phyloP scores from a whole-genome alignment of 2,888 invertebrate genomes.

The Oscheius onirici region DNA sequence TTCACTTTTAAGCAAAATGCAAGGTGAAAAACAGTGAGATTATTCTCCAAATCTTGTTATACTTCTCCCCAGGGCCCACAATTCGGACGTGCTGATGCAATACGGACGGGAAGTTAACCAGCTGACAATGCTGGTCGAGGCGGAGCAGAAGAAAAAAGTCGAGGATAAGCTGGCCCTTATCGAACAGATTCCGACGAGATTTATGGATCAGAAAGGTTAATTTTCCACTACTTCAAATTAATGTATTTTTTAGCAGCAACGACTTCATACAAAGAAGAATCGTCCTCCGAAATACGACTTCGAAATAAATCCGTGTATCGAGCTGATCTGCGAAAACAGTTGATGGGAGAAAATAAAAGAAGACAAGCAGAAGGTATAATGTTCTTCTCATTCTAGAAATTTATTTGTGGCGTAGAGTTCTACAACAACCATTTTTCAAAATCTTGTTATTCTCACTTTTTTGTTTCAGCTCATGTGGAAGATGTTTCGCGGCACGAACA shows the following conservation, averaged over 20 bases:
- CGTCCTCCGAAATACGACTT: conserved; percentile 45
- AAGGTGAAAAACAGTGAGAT: conserved; percentile 23
- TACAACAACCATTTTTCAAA: too few species aligned
- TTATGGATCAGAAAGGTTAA: conserved; percentile 2
- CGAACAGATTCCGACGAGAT: conserved; percentile 27
- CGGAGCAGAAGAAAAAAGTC: conserved; percentile 28
- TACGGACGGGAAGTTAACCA: conserved; percentile 33
- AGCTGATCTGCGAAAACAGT: conserved; percentile 60
- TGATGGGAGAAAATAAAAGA: conserved; percentile 43
- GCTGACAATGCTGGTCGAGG: conserved; percentile 24
- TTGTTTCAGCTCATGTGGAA: conserved; percentile 76
- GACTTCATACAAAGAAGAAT: conserved; percentile 36
- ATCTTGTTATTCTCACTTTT: background rate
- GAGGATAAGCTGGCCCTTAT: conserved; percentile 27
- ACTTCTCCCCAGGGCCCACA: conserved; percentile 3
- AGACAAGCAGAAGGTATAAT: conserved; percentile 28
- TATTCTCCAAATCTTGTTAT: too few species aligned
- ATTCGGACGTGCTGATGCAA: conserved; percentile 26
- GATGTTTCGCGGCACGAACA: conserved; percentile 86
- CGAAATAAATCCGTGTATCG: conserved; percentile 49
- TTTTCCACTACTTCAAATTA: background rate
- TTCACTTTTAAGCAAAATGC: conserved; percentile 31
- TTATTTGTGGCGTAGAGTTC: too few species aligned
- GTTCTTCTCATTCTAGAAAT: too few species aligned
- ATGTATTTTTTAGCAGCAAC: background rate